Evolutionary conservation across 2,888 invertebrate species (phyloP).

Genomic region (Brachypterus glaber): DNA sequence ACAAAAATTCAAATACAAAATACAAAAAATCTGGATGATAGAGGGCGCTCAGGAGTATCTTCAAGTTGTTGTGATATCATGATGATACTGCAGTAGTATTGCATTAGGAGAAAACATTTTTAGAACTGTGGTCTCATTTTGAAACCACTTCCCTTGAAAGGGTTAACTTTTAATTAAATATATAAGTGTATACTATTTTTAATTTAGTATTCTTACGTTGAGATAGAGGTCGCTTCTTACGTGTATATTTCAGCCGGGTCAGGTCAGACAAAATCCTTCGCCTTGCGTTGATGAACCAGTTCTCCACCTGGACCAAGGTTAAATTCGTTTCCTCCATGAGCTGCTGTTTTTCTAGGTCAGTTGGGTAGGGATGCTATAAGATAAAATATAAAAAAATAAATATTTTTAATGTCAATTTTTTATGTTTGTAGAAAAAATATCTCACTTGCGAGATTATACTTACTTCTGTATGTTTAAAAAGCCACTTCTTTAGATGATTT

Average conservation of each 20-base stretch:
- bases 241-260: conserved; percentile 22
- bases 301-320: conserved; percentile 28
- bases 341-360: conserved; percentile 29
- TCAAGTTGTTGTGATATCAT: no score
- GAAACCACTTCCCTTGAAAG: no score
- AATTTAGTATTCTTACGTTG: no score
- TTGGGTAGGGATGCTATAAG: conserved; percentile 30
- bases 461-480: conserved; percentile 30
- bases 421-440: neutral
- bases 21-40: no score
- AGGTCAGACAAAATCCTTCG: conserved; percentile 28
- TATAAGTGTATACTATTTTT: no score
- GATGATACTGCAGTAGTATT: no score
- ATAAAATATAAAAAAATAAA: neutral
- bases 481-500: conserved; percentile 30
- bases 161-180: no score
- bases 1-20: no score
- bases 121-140: no score
- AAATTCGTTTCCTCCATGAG: conserved; percentile 31
- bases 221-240: no score
- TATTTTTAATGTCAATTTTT: neutral
- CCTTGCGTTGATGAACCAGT: conserved; percentile 30
- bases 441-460: conserved; percentile 14
- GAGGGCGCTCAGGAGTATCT: no score
- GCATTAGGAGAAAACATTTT: no score